Percentiles rank a stretch among this genome's conserved stretches.
These are phyloP conservation scores for Platynereis dumerilii DNA, from an alignment of 2,888 invertebrate species.

Conservation along the genomic window DNA sequence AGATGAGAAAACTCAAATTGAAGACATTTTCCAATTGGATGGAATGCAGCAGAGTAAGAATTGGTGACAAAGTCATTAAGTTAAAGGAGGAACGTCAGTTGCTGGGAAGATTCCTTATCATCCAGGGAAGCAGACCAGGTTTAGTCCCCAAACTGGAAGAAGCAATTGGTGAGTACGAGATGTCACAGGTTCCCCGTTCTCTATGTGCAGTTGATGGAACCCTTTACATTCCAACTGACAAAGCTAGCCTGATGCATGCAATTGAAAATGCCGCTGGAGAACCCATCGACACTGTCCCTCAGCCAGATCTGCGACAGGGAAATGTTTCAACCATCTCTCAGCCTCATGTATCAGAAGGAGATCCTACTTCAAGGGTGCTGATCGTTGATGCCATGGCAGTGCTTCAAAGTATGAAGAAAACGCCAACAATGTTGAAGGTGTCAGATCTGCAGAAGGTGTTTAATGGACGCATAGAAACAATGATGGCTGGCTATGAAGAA, in stretches of 20 bases:
- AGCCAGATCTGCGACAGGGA: no score
- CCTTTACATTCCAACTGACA: slow-evolving; percentile 25
- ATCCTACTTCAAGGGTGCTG: background rate
- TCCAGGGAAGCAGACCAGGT: slow-evolving; percentile 16
- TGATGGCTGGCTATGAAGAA: background rate
- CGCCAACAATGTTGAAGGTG: slow-evolving; percentile 7
- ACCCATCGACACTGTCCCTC: background rate
- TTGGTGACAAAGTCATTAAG: slow-evolving; percentile 13
- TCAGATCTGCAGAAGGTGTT: slow-evolving; percentile 15
- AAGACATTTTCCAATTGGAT: slow-evolving; percentile 18
- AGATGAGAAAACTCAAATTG: slow-evolving; percentile 11
- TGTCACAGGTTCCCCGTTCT: slow-evolving; percentile 23
- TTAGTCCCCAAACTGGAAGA: slow-evolving; percentile 26
- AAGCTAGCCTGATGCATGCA: slow-evolving; percentile 25
- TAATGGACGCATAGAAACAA: no score
- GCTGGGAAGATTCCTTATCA: slow-evolving; percentile 13
- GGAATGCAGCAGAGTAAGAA: background rate
- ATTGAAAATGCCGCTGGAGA: slow-evolving; percentile 13
- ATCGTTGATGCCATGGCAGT: slow-evolving; percentile 30
- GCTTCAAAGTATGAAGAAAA: slow-evolving; percentile 25
- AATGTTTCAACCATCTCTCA: no score
- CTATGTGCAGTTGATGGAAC: slow-evolving; percentile 27
- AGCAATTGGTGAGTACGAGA: slow-evolving; percentile 25
- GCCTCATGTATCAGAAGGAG: no score
- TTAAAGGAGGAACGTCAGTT: slow-evolving; percentile 15